Conservation (phyloP, 2,888 invertebrate genomes). For the Chloroclystis v-ata region DNA sequence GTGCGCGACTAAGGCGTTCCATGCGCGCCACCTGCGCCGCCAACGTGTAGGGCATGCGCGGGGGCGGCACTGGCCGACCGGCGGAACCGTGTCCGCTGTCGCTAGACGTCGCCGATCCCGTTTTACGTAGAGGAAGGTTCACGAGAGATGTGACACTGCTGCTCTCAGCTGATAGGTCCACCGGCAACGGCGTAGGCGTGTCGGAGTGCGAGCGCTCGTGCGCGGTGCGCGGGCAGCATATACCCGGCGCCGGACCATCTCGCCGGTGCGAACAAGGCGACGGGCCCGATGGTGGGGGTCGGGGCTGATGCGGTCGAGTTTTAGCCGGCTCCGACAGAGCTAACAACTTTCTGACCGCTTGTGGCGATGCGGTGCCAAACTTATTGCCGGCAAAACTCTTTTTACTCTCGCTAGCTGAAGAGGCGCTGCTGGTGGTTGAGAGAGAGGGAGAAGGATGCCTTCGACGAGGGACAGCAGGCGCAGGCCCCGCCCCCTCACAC, state of each 20-base stretch:
- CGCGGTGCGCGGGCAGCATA: conserved; percentile 79
- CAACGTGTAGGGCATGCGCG: conserved; percentile 85
- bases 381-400: conserved; percentile 81
- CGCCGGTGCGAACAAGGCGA: conserved; percentile 81
- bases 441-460: conserved; percentile 95
- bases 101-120: conserved; percentile 94
- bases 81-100: conserved; percentile 93
- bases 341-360: conserved; percentile 96
- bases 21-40: conserved; percentile 92
- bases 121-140: conserved; percentile 92
- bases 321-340: conserved; percentile 93
- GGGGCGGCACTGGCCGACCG: conserved; percentile 83
- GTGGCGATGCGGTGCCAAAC: conserved; percentile 95
- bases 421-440: conserved; percentile 93
- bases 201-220: conserved; percentile 95
- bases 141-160: conserved; percentile 96
- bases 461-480: conserved; percentile 82
- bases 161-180: conserved; percentile 95
- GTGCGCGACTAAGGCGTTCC: conserved; percentile 88
- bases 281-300: conserved; percentile 81
- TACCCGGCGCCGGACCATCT: conserved; percentile 73
- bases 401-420: conserved; percentile 88
- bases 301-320: conserved; percentile 91
- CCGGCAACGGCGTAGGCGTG: conserved; percentile 89
- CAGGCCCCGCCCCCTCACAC: conserved; percentile 87